Percentiles rank a stretch among this genome's conserved stretches.
Evolutionary conservation across 1,140 invertebrate genomes (phyloP).

Genomic region (Musca vetustissima): DNA sequence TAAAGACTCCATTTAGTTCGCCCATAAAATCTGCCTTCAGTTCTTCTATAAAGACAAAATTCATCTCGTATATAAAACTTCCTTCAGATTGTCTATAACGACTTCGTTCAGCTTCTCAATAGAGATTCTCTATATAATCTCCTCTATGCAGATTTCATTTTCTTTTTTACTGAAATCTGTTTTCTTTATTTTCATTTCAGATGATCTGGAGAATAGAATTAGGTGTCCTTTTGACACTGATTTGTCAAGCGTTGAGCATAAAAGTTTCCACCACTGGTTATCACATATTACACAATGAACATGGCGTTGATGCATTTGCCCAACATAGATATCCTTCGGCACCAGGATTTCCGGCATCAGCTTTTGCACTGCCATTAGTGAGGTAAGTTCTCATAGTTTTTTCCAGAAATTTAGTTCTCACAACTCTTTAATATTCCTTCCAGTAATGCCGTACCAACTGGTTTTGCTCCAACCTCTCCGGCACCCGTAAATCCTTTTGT

Average conservation of each 20-base stretch:
- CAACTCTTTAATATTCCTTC: neutral
- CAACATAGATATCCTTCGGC: conserved; percentile 12
- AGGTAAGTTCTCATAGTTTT: too few relatives aligned
- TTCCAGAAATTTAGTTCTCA: neutral
- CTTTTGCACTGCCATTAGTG: neutral
- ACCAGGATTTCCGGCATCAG: conserved; percentile 5
- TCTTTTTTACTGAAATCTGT: neutral
- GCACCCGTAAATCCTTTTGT: conserved; percentile 41
- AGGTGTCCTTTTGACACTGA: neutral
- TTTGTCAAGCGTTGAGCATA: neutral
- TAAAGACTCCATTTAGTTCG: too few relatives aligned
- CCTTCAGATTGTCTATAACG: too few relatives aligned
- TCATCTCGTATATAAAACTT: too few relatives aligned
- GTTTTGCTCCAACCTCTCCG: conserved; percentile 34
- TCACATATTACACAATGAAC: conserved; percentile 44
- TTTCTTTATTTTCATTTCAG: conserved; percentile 15
- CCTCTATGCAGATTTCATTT: too few relatives aligned
- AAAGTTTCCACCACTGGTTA: conserved; percentile 46
- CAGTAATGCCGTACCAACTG: conserved; percentile 38
- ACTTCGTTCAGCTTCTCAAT: too few relatives aligned
- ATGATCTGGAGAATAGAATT: conserved; percentile 21
- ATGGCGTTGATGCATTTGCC: conserved; percentile 12
- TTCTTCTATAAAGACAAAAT: too few relatives aligned
- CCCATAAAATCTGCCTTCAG: too few relatives aligned
- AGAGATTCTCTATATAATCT: too few relatives aligned